Conservation (phyloP, 2,113 vertebrate species). For the Emydocephalus ijimae region DNA sequence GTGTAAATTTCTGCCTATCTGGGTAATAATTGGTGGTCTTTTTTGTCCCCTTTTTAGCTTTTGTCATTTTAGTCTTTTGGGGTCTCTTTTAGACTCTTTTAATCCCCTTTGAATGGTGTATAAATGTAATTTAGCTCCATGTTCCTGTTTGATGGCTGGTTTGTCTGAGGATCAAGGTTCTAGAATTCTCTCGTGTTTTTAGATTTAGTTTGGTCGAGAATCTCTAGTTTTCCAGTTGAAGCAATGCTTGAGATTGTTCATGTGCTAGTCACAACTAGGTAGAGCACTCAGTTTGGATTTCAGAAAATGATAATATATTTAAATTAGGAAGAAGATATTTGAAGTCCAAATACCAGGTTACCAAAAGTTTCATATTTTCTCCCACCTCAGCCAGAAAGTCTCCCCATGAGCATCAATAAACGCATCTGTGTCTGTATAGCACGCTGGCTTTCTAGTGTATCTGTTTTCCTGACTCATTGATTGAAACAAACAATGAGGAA, state of each 20-base stretch:
- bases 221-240: background rate
- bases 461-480: background rate
- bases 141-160: background rate
- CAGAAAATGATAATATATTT: background rate
- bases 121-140: background rate
- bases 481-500: background rate
- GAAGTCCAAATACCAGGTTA: background rate
- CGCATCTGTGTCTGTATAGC: background rate
- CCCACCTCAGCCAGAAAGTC: background rate
- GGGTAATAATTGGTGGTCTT: background rate
- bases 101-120: background rate
- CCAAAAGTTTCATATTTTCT: background rate
- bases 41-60: background rate
- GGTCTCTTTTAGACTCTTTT: background rate
- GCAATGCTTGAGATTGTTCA: background rate
- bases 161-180: background rate
- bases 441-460: background rate
- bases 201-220: background rate
- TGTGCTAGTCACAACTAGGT: background rate
- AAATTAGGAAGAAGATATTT: background rate
- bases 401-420: background rate
- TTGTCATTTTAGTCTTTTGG: background rate
- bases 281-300: background rate
- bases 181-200: background rate
- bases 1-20: background rate